phyloP scores from a whole-genome alignment of 2,797 vertebrate species.

The Atherinosoma microstoma region DNA sequence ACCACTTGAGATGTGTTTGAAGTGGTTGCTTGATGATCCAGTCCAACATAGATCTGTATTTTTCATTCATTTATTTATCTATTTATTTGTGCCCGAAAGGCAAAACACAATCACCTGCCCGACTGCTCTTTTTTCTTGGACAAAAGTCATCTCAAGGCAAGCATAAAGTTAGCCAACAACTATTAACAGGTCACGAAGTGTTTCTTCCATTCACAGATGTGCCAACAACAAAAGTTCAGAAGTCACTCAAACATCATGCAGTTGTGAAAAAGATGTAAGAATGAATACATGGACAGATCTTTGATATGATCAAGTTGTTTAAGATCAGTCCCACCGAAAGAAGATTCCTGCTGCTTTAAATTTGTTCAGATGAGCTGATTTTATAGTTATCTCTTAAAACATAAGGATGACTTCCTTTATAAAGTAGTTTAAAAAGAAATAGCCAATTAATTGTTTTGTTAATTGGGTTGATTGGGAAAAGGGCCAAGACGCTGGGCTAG shows the following conservation, averaged over 20 bases:
- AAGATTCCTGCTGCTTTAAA: neutral
- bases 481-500: neutral
- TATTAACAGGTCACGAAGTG: no score
- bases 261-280: neutral
- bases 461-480: neutral
- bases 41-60: neutral
- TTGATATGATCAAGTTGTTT: neutral
- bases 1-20: conserved; percentile 40
- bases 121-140: conserved; percentile 3
- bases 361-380: neutral
- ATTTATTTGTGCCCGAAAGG: neutral
- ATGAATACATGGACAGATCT: neutral
- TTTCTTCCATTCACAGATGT: neutral
- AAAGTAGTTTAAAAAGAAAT: neutral
- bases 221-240: neutral
- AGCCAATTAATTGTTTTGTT: no score
- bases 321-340: neutral
- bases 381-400: neutral
- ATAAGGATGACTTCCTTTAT: neutral
- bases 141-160: neutral
- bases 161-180: neutral
- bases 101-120: neutral
- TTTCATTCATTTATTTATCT: neutral
- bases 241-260: neutral
- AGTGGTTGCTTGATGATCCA: conserved; percentile 33